A percentile compares a stretch with the other conserved stretches of the same genome.
Evolutionary conservation across 2,888 invertebrate genomes (phyloP).

Genomic region (Sarcophaga variegata): DNA sequence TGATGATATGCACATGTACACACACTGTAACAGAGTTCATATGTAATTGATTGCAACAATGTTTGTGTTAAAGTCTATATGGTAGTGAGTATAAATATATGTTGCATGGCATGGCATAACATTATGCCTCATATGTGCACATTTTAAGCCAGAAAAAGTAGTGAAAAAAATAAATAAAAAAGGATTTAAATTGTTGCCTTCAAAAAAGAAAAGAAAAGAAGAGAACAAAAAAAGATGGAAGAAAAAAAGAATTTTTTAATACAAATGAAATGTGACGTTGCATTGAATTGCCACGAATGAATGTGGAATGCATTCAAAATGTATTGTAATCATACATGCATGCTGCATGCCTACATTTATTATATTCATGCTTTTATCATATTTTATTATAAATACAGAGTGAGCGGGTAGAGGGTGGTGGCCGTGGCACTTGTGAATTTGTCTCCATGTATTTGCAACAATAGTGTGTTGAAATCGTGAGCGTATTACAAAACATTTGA

Average conservation of each 20-base stretch:
- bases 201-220: background rate
- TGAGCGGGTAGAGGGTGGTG: background rate
- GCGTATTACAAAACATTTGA: slow-evolving; percentile 15
- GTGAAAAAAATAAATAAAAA: slow-evolving; percentile 1
- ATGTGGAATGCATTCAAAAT: slow-evolving; percentile 17
- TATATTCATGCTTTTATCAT: background rate
- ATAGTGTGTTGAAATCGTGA: slow-evolving; percentile 19
- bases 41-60: background rate
- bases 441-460: background rate
- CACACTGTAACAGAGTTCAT: background rate
- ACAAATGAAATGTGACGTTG: background rate
- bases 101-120: background rate
- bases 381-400: background rate
- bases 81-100: background rate
- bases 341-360: background rate
- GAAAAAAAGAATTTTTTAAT: background rate
- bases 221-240: too few species aligned
- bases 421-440: background rate
- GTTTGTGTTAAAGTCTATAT: too few species aligned
- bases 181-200: background rate
- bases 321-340: slow-evolving; percentile 17
- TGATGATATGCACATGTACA: slow-evolving; percentile 32
- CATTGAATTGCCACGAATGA: background rate
- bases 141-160: slow-evolving; percentile 13
- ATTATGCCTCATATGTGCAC: slow-evolving; percentile 10